Conservation (phyloP, 2,113 vertebrate species). For the Takifugu bimaculatus region DNA sequence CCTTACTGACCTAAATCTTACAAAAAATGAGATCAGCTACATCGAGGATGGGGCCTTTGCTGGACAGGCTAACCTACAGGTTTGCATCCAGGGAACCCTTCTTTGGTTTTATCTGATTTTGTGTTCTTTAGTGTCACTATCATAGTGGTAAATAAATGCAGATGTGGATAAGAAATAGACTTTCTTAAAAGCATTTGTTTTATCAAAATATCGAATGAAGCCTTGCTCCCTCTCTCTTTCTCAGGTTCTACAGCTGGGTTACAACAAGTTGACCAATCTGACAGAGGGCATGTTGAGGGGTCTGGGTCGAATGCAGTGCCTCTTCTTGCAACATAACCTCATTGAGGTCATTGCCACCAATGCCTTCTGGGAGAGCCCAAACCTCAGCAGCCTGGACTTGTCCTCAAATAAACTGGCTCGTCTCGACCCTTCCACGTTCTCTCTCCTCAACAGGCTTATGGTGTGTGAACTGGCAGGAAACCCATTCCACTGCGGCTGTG, state of each 20-base stretch:
- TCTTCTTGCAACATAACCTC: slow-evolving; percentile 96
- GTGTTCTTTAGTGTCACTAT: no score
- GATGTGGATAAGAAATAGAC: not conserved
- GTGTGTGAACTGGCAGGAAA: slow-evolving; percentile 94
- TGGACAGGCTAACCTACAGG: slow-evolving; percentile 91
- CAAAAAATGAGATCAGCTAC: slow-evolving; percentile 97
- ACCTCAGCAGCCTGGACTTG: slow-evolving; percentile 93
- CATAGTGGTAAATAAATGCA: no score
- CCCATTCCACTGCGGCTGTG: slow-evolving; percentile 95
- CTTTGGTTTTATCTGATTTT: no score
- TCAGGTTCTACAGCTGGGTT: slow-evolving; percentile 90
- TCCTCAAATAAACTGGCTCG: slow-evolving; percentile 93
- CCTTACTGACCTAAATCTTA: slow-evolving; percentile 96
- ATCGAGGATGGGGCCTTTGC: slow-evolving; percentile 96
- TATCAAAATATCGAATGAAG: not conserved
- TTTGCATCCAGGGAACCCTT: slow-evolving; percentile 10
- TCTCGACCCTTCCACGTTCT: slow-evolving; percentile 88
- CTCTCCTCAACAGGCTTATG: slow-evolving; percentile 83
- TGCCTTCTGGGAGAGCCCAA: slow-evolving; percentile 93
- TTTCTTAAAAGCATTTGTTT: not conserved
- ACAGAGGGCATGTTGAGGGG: slow-evolving; percentile 94
- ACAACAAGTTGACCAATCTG: slow-evolving; percentile 95
- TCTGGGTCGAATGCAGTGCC: slow-evolving; percentile 91
- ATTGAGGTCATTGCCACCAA: slow-evolving; percentile 90
- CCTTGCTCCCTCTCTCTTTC: not conserved